Percentiles rank a stretch among this genome's conserved stretches.
Conservation (phyloP, 64 coral and sea anemone species). For the Cladopsammia gracilis region DNA sequence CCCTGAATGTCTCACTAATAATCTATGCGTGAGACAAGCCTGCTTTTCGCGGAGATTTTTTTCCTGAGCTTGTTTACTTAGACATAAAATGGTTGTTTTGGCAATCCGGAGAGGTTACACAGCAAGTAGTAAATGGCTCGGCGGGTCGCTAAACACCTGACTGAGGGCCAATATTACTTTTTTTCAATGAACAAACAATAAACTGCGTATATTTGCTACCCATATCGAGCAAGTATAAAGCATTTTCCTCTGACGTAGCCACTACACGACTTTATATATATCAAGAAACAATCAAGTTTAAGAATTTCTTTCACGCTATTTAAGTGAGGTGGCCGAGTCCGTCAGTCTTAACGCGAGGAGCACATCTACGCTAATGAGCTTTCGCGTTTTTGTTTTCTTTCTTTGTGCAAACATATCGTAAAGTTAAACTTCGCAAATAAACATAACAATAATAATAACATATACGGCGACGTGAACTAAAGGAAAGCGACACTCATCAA, state of each 20-base stretch:
- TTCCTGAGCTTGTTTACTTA: constrained; percentile 24
- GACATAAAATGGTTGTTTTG: constrained; percentile 64
- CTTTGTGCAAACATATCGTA: constrained; percentile 46
- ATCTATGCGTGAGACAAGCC: constrained; percentile 20
- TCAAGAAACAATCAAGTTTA: neutral
- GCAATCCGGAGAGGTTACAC: constrained; percentile 12
- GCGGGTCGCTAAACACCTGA: constrained; percentile 53
- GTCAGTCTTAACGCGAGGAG: constrained; percentile 18
- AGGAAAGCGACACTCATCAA: neutral
- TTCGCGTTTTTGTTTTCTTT: constrained; percentile 46
- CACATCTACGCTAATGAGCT: constrained; percentile 46
- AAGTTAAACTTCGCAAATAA: constrained; percentile 52
- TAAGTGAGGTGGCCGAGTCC: constrained; percentile 4
- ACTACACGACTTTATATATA: neutral
- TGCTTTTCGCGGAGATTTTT: neutral
- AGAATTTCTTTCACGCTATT: constrained; percentile 9
- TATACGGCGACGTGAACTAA: constrained; percentile 19
- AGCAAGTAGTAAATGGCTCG: constrained; percentile 39
- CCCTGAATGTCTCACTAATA: neutral
- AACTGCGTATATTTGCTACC: constrained; percentile 32
- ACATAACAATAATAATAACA: constrained; percentile 38
- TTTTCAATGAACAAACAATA: constrained; percentile 42
- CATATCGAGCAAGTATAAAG: constrained; percentile 25
- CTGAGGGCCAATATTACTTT: constrained; percentile 55
- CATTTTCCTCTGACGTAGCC: constrained; percentile 1